Conservation (phyloP, 2,113 vertebrate genomes). For the Mellivora capensis region DNA sequence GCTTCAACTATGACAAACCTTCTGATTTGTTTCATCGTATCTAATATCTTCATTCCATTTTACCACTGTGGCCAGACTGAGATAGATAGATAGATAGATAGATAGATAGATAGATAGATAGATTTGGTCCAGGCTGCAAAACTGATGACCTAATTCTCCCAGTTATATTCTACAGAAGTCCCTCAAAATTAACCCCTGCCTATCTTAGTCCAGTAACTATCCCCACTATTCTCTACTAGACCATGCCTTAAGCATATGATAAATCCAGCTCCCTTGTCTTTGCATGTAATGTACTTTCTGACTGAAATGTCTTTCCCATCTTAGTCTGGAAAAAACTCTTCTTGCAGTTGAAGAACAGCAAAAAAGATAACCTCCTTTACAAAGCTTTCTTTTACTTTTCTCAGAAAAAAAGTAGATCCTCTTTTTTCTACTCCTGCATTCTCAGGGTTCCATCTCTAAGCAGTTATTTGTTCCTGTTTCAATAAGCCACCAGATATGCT, state of each 20-base stretch:
- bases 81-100: no score
- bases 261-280: neutral
- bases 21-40: conserved; percentile 16
- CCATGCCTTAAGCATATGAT: neutral
- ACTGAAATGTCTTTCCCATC: neutral
- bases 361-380: neutral
- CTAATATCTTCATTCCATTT: neutral
- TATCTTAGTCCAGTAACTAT: neutral
- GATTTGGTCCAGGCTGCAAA: neutral
- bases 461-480: neutral
- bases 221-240: neutral
- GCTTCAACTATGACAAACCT: neutral
- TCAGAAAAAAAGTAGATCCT: neutral
- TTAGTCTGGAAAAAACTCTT: neutral
- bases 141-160: neutral
- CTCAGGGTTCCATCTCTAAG: neutral
- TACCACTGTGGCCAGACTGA: neutral
- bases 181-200: neutral
- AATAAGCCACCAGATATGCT: neutral
- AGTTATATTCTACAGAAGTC: neutral
- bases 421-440: neutral
- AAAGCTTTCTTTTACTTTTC: neutral
- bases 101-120: no score
- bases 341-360: neutral
- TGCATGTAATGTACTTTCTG: neutral